These are phyloP conservation scores for Deilephila elpenor DNA, from an alignment of 2,888 invertebrate species.

Conservation along the genomic window DNA sequence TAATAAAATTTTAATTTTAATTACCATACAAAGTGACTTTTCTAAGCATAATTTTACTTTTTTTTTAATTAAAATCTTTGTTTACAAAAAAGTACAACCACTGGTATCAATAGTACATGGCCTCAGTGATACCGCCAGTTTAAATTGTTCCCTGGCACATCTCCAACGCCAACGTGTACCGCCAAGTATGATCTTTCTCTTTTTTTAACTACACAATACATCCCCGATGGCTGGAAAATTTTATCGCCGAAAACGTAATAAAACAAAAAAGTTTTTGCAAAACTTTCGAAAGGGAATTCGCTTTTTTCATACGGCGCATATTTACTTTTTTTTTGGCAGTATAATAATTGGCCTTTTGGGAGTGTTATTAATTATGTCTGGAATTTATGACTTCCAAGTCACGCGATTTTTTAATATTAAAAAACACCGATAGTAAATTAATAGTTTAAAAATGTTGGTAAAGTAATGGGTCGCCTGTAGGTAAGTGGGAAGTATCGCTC, in stretches of 20 bases:
- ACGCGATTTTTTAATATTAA: background rate
- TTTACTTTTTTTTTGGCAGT: background rate
- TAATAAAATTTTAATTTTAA: too few relatives aligned
- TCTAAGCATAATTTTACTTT: too few relatives aligned
- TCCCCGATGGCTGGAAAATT: background rate
- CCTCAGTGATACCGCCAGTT: constrained; percentile 3
- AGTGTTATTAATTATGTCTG: background rate
- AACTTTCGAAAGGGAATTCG: background rate
- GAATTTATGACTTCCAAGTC: background rate
- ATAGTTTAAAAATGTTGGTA: background rate
- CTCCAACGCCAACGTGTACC: background rate
- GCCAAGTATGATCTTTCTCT: background rate
- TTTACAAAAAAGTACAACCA: background rate
- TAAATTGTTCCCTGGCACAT: constrained; percentile 9
- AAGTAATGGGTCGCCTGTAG: too few relatives aligned
- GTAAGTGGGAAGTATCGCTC: too few relatives aligned
- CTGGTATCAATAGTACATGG: background rate
- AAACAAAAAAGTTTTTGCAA: constrained; percentile 4
- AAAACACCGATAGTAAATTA: background rate
- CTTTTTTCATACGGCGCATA: background rate
- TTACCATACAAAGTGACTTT: too few relatives aligned
- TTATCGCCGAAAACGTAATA: background rate
- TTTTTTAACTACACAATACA: constrained; percentile 10
- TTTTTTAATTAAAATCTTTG: too few relatives aligned
- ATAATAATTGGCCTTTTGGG: background rate